Percentiles rank a stretch among this genome's conserved stretches.
These are phyloP conservation scores for Drosophila prosaltans DNA, from an alignment of 1,140 invertebrate genomes.

Conservation along the genomic window DNA sequence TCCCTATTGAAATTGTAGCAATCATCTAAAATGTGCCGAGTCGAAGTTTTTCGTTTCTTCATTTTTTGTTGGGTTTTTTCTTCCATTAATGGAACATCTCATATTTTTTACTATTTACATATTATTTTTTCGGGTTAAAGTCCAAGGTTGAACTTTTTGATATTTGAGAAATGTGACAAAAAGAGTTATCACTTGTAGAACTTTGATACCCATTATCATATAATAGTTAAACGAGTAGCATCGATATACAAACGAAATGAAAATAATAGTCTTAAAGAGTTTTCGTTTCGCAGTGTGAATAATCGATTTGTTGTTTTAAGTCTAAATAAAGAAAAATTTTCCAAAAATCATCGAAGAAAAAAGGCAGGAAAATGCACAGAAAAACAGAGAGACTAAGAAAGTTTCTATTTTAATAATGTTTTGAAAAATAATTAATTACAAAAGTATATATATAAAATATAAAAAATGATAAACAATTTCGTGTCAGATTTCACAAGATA, in stretches of 20 bases:
- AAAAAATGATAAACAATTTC: too few species aligned
- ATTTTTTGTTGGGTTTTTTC: not conserved
- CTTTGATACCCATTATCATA: not conserved
- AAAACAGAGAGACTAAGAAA: too few species aligned
- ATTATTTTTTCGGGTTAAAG: slow-evolving; percentile 38
- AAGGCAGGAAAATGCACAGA: too few species aligned
- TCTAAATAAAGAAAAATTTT: too few species aligned
- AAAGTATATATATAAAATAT: too few species aligned
- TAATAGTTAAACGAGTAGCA: not conserved
- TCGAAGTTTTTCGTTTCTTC: slow-evolving; percentile 13
- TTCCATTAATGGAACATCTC: slow-evolving; percentile 65
- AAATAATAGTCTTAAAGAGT: too few species aligned
- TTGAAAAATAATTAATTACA: too few species aligned
- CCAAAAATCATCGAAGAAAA: too few species aligned
- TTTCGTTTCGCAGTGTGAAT: too few species aligned
- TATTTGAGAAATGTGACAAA: not conserved
- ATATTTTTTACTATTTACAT: slow-evolving; percentile 16
- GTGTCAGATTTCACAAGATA: too few species aligned
- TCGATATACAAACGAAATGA: not conserved
- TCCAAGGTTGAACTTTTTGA: slow-evolving; percentile 60
- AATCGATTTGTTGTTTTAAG: too few species aligned
- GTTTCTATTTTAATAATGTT: too few species aligned
- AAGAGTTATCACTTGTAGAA: not conserved
- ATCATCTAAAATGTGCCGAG: slow-evolving; percentile 26
- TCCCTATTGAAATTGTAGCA: slow-evolving; percentile 4